These are phyloP conservation scores for Aphodius sticticus DNA, from an alignment of 2,888 invertebrate genomes.

Conservation along the genomic window DNA sequence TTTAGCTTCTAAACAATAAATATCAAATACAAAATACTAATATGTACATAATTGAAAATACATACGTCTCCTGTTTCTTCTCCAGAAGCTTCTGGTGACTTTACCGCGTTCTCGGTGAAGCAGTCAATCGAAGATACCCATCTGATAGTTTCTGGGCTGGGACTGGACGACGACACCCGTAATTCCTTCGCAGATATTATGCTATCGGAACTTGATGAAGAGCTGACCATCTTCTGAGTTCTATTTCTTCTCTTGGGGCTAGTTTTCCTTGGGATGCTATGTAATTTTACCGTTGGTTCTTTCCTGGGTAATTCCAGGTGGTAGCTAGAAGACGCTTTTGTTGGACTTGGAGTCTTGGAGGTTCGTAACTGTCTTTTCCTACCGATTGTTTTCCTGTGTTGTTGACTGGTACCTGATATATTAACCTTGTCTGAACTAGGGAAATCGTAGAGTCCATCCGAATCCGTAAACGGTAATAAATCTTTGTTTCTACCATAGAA, in stretches of 20 bases:
- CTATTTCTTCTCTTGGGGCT: constrained; percentile 67
- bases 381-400: constrained; percentile 69
- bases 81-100: constrained; percentile 59
- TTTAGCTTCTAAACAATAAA: too few species aligned
- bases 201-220: constrained; percentile 70
- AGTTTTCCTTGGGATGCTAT: constrained; percentile 61
- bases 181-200: constrained; percentile 63
- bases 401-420: constrained; percentile 60
- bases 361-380: constrained; percentile 66
- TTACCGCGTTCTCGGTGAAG: constrained; percentile 54
- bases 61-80: constrained; percentile 64
- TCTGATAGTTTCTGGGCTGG: constrained; percentile 60
- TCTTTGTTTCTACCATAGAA: constrained; percentile 74
- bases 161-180: constrained; percentile 57
- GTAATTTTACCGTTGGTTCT: constrained; percentile 51
- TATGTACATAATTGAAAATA: constrained; percentile 29
- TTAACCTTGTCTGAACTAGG: constrained; percentile 75
- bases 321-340: constrained; percentile 65
- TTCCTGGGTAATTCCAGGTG: constrained; percentile 70
- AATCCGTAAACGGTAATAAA: constrained; percentile 76
- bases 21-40: background rate
- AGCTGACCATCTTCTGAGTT: constrained; percentile 64
- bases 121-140: constrained; percentile 57
- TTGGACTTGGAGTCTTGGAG: constrained; percentile 64
- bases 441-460: constrained; percentile 81